phyloP scores from a whole-genome alignment of 2,113 vertebrate genomes.

The Tursiops truncatus region DNA sequence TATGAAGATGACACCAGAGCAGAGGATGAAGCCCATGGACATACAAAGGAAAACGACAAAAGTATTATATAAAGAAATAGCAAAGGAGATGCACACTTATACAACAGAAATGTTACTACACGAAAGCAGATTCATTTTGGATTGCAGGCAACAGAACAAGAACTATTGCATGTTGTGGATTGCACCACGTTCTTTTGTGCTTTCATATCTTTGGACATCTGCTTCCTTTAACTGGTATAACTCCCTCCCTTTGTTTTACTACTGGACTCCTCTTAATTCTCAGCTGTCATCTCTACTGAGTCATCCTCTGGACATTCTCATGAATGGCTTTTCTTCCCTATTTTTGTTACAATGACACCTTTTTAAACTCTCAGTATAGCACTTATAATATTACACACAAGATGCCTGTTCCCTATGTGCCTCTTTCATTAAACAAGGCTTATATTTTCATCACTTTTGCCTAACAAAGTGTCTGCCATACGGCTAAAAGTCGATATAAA shows the following conservation, averaged over 20 bases:
- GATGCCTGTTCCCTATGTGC: neutral
- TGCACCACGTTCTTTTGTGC: neutral
- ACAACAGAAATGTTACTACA: neutral
- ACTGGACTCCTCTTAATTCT: neutral
- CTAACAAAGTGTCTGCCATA: neutral
- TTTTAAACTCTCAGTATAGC: neutral
- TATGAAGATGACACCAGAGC: neutral
- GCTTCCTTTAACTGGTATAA: neutral
- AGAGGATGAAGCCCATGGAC: neutral
- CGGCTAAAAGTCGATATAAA: constrained; percentile 3
- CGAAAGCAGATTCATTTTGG: neutral
- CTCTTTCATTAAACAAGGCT: neutral
- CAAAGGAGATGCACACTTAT: neutral
- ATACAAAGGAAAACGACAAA: neutral
- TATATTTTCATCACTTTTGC: neutral
- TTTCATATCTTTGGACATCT: neutral
- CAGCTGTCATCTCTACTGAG: neutral
- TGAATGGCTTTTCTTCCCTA: neutral
- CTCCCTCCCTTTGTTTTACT: neutral
- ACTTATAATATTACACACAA: neutral
- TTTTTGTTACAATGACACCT: neutral
- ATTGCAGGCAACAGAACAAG: neutral
- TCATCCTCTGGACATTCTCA: neutral
- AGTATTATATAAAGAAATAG: neutral
- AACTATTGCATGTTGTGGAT: no score